These are phyloP conservation scores for Triplophysa siluroides DNA, from an alignment of 2,113 vertebrate genomes.

Conservation along the genomic window DNA sequence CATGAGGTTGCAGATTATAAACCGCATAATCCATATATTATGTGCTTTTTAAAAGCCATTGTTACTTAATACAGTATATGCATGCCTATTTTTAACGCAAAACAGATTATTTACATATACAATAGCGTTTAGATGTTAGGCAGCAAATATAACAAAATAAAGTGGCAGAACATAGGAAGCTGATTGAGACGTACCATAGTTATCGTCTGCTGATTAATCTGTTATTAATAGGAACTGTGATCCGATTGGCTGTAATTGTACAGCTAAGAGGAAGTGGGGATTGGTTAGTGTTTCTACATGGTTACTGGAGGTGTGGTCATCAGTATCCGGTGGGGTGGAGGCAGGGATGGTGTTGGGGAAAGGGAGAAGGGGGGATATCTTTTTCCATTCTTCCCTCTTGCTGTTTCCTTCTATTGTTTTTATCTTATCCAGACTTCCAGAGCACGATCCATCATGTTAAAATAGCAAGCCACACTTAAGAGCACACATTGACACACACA, in stretches of 20 bases:
- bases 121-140: no score
- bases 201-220: background rate
- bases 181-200: no score
- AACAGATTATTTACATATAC: no score
- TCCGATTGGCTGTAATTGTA: constrained; percentile 4
- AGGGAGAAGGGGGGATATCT: background rate
- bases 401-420: constrained; percentile 53
- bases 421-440: constrained; percentile 46
- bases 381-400: constrained; percentile 35
- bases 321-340: background rate
- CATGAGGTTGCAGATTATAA: no score
- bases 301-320: background rate
- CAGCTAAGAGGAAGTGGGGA: constrained; percentile 17
- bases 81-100: no score
- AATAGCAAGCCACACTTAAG: constrained; percentile 10
- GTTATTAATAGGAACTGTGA: constrained; percentile 8
- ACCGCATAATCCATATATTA: no score
- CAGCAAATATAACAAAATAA: no score
- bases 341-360: background rate
- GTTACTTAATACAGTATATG: no score
- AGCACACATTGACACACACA: constrained; percentile 16
- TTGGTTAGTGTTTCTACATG: background rate
- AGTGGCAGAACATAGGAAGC: no score
- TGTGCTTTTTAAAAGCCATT: no score
- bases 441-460: constrained; percentile 45